Conservation (phyloP, 2,113 vertebrate species). For the Rhea pennata region DNA sequence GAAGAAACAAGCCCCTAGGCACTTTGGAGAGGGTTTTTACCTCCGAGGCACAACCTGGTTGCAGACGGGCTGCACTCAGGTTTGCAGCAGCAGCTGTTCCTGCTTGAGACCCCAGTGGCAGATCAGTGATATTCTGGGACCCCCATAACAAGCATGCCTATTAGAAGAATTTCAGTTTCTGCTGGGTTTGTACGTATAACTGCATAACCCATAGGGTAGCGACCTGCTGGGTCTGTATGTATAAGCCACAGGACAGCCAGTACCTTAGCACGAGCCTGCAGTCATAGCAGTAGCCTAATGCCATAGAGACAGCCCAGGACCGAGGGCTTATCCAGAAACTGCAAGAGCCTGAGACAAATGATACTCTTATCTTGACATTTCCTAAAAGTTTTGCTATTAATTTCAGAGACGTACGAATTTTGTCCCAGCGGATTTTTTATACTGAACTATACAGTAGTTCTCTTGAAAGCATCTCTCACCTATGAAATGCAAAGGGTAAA, state of each 20-base stretch:
- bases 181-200: neutral
- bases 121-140: neutral
- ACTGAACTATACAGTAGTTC: neutral
- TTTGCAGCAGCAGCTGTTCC: neutral
- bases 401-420: neutral
- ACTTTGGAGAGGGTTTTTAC: neutral
- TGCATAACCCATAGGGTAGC: fast-evolving
- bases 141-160: neutral
- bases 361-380: neutral
- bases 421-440: neutral
- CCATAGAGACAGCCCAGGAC: neutral
- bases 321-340: fast-evolving
- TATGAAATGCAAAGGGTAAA: neutral
- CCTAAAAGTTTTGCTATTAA: neutral
- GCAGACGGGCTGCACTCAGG: neutral
- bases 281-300: neutral
- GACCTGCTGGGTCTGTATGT: neutral
- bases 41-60: neutral
- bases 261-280: too few relatives aligned
- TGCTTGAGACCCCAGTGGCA: fast-evolving
- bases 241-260: too few relatives aligned
- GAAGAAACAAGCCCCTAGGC: neutral
- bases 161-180: neutral
- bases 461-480: neutral
- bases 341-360: neutral